A percentile compares a stretch with the other conserved stretches of the same genome.
These are phyloP conservation scores for Mimas tiliae DNA, from an alignment of 2,888 invertebrate genomes.

Conservation along the genomic window DNA sequence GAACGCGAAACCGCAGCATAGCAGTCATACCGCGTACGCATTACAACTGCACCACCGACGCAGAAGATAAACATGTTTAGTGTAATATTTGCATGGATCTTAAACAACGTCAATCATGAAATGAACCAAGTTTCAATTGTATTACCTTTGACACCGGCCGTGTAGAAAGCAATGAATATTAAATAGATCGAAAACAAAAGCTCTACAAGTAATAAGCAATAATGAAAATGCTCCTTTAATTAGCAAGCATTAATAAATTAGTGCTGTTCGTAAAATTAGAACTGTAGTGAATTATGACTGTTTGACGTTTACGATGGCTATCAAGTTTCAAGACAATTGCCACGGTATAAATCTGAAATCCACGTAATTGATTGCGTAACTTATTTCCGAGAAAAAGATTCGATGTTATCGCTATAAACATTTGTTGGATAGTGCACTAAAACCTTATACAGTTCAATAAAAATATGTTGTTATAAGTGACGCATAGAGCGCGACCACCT, in stretches of 20 bases:
- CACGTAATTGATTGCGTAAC: slow-evolving; percentile 54
- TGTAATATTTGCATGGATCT: neutral
- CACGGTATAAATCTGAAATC: slow-evolving; percentile 49
- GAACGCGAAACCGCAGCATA: too few species aligned
- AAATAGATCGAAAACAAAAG: slow-evolving; percentile 33
- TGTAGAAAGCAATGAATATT: slow-evolving; percentile 30
- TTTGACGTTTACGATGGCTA: slow-evolving; percentile 30
- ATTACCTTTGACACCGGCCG: neutral
- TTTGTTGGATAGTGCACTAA: slow-evolving; percentile 68
- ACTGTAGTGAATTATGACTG: slow-evolving; percentile 25
- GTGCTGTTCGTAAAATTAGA: slow-evolving; percentile 26
- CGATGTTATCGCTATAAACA: slow-evolving; percentile 58
- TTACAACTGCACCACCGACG: too few species aligned
- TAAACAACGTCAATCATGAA: neutral
- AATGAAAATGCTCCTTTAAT: slow-evolving; percentile 27
- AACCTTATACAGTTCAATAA: slow-evolving; percentile 73
- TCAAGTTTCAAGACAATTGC: slow-evolving; percentile 45
- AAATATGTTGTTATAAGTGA: slow-evolving; percentile 69
- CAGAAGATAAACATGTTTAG: neutral
- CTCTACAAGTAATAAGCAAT: slow-evolving; percentile 22
- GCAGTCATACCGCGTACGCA: too few species aligned
- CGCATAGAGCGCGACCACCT: slow-evolving; percentile 69
- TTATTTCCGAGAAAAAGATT: slow-evolving; percentile 52
- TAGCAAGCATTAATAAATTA: slow-evolving; percentile 28
- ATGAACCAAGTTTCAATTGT: neutral